phyloP scores from a whole-genome alignment of 2,888 invertebrate species.

The Microplitis manilae region DNA sequence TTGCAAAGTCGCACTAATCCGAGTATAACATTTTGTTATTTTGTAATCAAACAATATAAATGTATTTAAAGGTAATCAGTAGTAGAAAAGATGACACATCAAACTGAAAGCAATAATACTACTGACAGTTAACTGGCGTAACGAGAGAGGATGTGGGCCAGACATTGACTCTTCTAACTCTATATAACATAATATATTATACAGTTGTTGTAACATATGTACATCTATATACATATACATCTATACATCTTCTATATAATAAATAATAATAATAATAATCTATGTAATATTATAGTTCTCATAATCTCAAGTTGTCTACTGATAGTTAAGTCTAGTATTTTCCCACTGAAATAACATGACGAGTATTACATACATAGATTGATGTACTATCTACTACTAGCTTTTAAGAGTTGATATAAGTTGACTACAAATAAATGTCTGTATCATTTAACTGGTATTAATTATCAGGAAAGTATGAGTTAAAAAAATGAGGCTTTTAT shows the following conservation, averaged over 20 bases:
- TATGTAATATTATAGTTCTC: not conserved
- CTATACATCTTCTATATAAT: not conserved
- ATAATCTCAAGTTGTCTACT: not conserved
- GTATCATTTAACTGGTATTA: not conserved
- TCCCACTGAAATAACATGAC: not conserved
- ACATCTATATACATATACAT: not conserved
- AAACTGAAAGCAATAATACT: slow-evolving; percentile 14
- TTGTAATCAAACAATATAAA: not conserved
- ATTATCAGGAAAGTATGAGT: not conserved
- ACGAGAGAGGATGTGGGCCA: slow-evolving; percentile 39
- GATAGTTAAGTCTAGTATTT: not conserved
- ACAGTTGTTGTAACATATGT: not conserved
- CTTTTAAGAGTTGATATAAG: not conserved
- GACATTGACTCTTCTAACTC: slow-evolving; percentile 20
- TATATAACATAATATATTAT: slow-evolving; percentile 1
- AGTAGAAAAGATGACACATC: slow-evolving; percentile 1
- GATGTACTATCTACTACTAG: not conserved
- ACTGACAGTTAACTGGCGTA: slow-evolving; percentile 26
- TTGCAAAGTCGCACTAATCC: too few species aligned
- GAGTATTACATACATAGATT: not conserved
- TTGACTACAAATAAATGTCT: not conserved
- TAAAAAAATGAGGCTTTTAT: not conserved
- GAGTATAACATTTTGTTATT: not conserved
- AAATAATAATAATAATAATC: not conserved
- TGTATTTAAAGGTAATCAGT: not conserved